Conservation (phyloP, 2,113 vertebrate genomes). For the Pedionomus torquatus region DNA sequence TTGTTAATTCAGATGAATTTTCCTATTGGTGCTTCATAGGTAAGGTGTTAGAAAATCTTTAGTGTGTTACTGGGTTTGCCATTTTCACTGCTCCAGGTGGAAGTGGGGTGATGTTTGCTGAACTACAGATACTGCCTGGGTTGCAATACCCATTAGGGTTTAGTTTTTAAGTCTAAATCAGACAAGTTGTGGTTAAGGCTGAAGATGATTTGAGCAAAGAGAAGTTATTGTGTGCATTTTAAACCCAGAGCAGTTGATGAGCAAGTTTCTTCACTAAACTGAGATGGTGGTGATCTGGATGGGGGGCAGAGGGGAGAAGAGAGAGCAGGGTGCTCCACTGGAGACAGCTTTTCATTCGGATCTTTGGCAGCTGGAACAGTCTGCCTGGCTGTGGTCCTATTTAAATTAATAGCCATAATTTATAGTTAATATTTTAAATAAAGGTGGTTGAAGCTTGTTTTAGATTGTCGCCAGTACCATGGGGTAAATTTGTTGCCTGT, state of each 20-base stretch:
- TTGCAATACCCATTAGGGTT: rapidly evolving
- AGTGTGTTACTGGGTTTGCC: background rate
- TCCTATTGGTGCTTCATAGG: background rate
- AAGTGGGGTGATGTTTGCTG: background rate
- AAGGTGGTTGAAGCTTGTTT: background rate
- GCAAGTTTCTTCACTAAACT: background rate
- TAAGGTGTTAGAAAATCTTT: background rate
- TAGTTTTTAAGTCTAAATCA: background rate
- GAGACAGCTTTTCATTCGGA: background rate
- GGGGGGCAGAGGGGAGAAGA: background rate
- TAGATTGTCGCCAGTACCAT: background rate
- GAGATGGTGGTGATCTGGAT: background rate
- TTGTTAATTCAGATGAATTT: background rate
- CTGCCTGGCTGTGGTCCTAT: background rate
- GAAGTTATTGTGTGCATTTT: background rate
- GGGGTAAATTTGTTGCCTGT: background rate
- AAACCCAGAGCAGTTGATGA: background rate
- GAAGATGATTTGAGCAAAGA: background rate
- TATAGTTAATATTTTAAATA: background rate
- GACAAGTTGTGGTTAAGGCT: background rate
- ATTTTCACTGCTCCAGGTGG: background rate
- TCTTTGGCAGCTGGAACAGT: background rate
- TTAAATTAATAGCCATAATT: background rate
- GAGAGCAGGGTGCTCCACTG: background rate
- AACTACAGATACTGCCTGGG: background rate